Conservation (phyloP, 2,888 invertebrate species). For the Unio delphinus region DNA sequence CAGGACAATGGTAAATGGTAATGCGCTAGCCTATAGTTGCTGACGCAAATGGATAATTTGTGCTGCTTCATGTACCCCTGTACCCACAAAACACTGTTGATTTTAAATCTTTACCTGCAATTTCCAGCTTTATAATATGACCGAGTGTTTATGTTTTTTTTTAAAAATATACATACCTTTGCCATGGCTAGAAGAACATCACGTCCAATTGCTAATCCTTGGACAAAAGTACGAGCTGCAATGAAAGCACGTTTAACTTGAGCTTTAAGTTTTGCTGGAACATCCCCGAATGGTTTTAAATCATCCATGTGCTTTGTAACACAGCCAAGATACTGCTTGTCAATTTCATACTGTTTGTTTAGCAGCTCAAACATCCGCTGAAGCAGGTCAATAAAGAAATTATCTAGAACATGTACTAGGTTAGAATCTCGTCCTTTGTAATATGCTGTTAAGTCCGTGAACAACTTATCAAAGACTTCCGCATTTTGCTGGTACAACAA, state of each 20-base stretch:
- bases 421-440: slow-evolving; percentile 82
- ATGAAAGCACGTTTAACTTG: slow-evolving; percentile 94
- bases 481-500: slow-evolving; percentile 95
- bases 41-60: too few species aligned
- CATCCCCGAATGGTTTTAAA: slow-evolving; percentile 94
- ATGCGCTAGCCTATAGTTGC: too few species aligned
- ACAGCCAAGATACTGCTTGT: slow-evolving; percentile 85
- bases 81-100: too few species aligned
- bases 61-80: too few species aligned
- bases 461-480: slow-evolving; percentile 92
- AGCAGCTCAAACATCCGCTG: slow-evolving; percentile 92
- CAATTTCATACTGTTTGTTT: slow-evolving; percentile 92
- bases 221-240: slow-evolving; percentile 93
- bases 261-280: slow-evolving; percentile 90
- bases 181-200: slow-evolving; percentile 78
- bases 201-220: slow-evolving; percentile 86
- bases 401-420: slow-evolving; percentile 89
- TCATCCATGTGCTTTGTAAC: slow-evolving; percentile 93
- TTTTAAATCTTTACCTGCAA: too few species aligned
- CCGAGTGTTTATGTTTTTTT: not conserved
- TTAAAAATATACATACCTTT: slow-evolving; percentile 52
- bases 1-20: too few species aligned
- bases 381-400: slow-evolving; percentile 92
- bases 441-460: slow-evolving; percentile 90
- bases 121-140: too few species aligned